A percentile compares a stretch with the other conserved stretches of the same genome.
Conservation (phyloP, 2,113 vertebrate genomes). For the Bambusicola thoracicus region DNA sequence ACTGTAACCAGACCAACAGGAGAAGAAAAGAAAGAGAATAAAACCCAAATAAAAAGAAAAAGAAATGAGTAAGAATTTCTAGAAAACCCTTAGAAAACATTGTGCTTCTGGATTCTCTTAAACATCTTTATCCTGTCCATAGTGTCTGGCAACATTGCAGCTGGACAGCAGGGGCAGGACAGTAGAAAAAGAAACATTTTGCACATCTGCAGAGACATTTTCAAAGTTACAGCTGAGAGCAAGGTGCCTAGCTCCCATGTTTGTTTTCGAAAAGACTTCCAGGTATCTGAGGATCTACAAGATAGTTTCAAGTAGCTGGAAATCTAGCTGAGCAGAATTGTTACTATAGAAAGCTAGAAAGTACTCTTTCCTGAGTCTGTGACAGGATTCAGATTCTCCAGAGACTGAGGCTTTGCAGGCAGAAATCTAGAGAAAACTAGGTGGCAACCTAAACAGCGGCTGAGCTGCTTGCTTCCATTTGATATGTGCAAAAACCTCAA, state of each 20-base stretch:
- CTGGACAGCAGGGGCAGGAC: neutral
- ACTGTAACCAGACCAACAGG: neutral
- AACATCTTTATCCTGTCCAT: neutral
- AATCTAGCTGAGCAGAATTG: neutral
- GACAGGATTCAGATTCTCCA: neutral
- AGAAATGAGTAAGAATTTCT: neutral
- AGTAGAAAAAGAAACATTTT: neutral
- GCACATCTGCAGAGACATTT: neutral
- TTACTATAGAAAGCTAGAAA: neutral
- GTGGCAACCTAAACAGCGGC: neutral
- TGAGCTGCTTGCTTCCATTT: neutral
- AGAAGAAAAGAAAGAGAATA: neutral
- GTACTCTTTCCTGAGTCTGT: neutral
- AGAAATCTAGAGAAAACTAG: neutral
- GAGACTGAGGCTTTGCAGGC: neutral
- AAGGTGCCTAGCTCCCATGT: neutral
- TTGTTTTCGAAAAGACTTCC: neutral
- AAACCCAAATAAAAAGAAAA: neutral
- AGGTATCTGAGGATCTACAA: neutral
- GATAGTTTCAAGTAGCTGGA: neutral
- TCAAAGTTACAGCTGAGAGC: neutral
- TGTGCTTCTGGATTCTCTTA: neutral
- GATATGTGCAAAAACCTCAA: neutral
- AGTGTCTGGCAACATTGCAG: neutral
- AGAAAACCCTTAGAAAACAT: neutral